These are phyloP conservation scores for Podotricha telesiphe DNA, from an alignment of 2,888 invertebrate genomes.

Conservation along the genomic window DNA sequence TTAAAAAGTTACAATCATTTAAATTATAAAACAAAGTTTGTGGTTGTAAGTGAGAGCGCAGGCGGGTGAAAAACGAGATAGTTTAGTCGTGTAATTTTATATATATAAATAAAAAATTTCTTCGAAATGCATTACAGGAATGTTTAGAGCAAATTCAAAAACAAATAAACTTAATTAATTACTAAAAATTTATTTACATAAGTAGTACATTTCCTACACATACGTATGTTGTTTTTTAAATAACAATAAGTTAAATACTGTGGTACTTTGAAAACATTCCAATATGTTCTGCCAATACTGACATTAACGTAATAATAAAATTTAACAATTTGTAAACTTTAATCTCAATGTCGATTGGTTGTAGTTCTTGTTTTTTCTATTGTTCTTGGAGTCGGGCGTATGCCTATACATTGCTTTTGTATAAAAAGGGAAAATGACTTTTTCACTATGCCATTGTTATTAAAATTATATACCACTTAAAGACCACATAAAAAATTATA, in stretches of 20 bases:
- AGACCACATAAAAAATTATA: neutral
- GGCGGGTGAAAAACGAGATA: too few species aligned
- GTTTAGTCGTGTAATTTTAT: too few species aligned
- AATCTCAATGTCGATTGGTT: constrained; percentile 29
- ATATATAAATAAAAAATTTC: too few species aligned
- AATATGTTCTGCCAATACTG: constrained; percentile 41
- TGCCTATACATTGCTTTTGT: neutral
- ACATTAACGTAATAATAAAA: constrained; percentile 42
- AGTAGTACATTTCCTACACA: constrained; percentile 4
- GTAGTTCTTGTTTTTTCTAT: constrained; percentile 19
- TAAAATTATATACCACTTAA: too few species aligned
- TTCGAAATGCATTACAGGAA: too few species aligned
- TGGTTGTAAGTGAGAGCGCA: too few species aligned
- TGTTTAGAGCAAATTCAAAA: too few species aligned
- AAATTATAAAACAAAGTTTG: too few species aligned
- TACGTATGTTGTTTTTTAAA: constrained; percentile 33
- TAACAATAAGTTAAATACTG: constrained; percentile 43
- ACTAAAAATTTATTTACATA: too few species aligned
- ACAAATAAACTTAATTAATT: too few species aligned
- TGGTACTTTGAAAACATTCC: constrained; percentile 46
- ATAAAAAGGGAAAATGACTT: neutral
- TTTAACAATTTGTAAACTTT: constrained; percentile 43
- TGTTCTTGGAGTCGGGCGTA: neutral
- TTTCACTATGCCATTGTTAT: neutral
- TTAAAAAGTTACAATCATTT: too few species aligned